Conservation (phyloP, 2,888 invertebrate genomes). For the Bhutanitis thaidina region DNA sequence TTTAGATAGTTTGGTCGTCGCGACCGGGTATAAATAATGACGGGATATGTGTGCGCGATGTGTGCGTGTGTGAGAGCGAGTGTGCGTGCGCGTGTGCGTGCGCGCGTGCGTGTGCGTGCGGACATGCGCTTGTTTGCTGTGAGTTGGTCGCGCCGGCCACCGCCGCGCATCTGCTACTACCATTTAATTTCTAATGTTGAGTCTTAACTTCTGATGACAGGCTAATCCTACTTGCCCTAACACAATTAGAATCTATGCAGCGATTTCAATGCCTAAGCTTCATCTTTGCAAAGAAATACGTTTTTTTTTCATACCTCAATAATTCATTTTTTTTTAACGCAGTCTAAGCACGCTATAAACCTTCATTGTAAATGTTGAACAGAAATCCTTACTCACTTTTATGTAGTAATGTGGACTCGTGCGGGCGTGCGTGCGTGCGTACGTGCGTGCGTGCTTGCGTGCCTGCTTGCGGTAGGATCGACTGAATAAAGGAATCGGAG, state of each 20-base stretch:
- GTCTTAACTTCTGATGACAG: neutral
- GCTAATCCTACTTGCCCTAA: neutral
- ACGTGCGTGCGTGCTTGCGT: neutral
- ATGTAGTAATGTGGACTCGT: neutral
- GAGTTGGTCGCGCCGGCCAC: conserved; percentile 10
- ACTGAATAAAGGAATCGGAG: conserved; percentile 23
- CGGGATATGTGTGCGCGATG: conserved; percentile 5
- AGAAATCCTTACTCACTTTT: too few species aligned
- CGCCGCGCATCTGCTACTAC: conserved; percentile 1
- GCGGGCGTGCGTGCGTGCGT: conserved; percentile 21
- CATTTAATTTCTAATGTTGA: neutral
- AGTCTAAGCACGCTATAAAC: too few species aligned
- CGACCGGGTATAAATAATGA: conserved; percentile 39
- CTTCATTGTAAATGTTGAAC: too few species aligned
- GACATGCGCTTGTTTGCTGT: too few species aligned
- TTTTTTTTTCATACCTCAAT: too few species aligned
- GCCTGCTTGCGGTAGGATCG: conserved; percentile 5
- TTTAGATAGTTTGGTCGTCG: conserved; percentile 41
- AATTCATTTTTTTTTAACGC: too few species aligned
- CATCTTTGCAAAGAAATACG: too few species aligned
- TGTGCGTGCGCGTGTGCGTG: conserved; percentile 20
- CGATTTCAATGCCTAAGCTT: neutral
- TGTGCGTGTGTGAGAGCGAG: conserved; percentile 17
- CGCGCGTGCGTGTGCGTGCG: neutral
- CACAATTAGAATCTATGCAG: neutral